Evolutionary conservation across 2,113 vertebrate species (phyloP), one percentile per base, ranked within the genome.

Genomic region (Hypanus sabinus): DNA sequence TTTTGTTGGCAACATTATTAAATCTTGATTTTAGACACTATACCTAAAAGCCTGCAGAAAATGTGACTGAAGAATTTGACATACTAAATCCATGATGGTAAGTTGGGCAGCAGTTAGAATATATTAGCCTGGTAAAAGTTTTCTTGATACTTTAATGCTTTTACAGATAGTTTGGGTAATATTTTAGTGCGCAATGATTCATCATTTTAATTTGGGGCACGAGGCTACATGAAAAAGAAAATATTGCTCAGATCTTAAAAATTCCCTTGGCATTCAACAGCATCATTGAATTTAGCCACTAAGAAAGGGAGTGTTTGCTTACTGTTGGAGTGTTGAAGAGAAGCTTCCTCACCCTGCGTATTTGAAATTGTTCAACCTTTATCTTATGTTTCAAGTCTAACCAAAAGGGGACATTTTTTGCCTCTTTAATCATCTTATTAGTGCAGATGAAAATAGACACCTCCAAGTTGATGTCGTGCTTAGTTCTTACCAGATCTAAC

Each of bases 281-380:
- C 57, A 55, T 83, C 62, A 90, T 27, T 91, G 60, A 68, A 68
- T 20, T 14, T 36, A 68, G 68, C n/a, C 36, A 38, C 33, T 92
- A 33, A 65, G n/a, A 70, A 70, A 70, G 65, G 90, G 90, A 93
- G 90, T 93, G 90, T 36, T 93, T 71, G 65, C n/a, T 68, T 33
- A 92, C 18, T 36, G 16, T 71, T 38, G 90, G 90, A 92, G 90
- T 92, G 90, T 92, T 93, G 33, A 33, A 20, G 12, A 18, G 16
- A 85, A 46, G 20, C 36, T 90, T 90, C 27, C 68, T 71, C 65
- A 71, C 3, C 36, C 65, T 68, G 24, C 27, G 68, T 27, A 8
- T 36, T 90, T 36, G 30, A n/a, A 92, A 73, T 46, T 70, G 16
- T 60, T 88, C 7, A 62, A 71, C 33, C 24, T 92, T 71, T 33